phyloP scores from a whole-genome alignment of 2,888 invertebrate species.

The Leucoma salicis region DNA sequence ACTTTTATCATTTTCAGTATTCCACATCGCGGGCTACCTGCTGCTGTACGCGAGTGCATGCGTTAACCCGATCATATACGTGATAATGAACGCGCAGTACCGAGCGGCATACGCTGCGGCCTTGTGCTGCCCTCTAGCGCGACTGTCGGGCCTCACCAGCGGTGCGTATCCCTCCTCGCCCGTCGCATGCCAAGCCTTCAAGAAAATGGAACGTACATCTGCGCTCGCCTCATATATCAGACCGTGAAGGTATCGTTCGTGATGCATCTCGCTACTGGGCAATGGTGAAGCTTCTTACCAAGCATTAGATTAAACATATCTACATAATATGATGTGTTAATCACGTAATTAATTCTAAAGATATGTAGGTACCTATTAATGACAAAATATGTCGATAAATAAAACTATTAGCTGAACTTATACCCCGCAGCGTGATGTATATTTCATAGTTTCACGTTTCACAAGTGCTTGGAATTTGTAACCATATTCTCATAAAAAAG shows the following conservation, averaged over 20 bases:
- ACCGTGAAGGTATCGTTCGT: slow-evolving; percentile 70
- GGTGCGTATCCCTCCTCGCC: slow-evolving; percentile 81
- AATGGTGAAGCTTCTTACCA: slow-evolving; percentile 21
- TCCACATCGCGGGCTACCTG: slow-evolving; percentile 91
- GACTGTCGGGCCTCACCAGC: slow-evolving; percentile 83
- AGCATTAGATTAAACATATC: not conserved
- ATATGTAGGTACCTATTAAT: no score
- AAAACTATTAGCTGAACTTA: not conserved
- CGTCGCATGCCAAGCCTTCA: slow-evolving; percentile 55
- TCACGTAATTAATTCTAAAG: no score
- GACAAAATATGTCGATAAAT: not conserved
- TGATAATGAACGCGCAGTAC: slow-evolving; percentile 97
- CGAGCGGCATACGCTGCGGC: slow-evolving; percentile 93
- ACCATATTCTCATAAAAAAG: not conserved
- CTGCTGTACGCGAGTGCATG: slow-evolving; percentile 94
- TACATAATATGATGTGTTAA: no score
- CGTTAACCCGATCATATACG: slow-evolving; percentile 96
- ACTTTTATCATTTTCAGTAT: slow-evolving; percentile 71
- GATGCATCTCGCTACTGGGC: slow-evolving; percentile 23
- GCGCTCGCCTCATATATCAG: slow-evolving; percentile 65
- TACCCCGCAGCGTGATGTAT: slow-evolving; percentile 31
- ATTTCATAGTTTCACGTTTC: slow-evolving; percentile 15
- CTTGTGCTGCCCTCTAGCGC: slow-evolving; percentile 84
- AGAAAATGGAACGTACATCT: slow-evolving; percentile 63
- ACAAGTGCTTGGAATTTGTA: not conserved